These are phyloP conservation scores for Brachionus koreanus DNA, from an alignment of 1,140 invertebrate genomes.

Conservation along the genomic window DNA sequence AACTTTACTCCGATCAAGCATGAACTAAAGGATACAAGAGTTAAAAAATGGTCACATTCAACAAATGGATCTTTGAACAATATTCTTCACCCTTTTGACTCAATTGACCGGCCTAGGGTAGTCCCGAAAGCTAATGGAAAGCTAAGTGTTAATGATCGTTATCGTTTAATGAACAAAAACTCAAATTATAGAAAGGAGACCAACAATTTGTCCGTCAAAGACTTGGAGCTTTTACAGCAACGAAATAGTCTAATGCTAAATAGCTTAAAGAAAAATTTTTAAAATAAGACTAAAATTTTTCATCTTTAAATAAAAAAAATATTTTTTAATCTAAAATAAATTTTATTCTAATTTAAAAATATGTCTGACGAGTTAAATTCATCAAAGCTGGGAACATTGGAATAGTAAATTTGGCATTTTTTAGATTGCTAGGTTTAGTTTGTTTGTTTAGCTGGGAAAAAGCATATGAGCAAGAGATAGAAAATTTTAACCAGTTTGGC, in stretches of 20 bases:
- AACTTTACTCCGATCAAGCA: neutral
- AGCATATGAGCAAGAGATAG: constrained; percentile 42
- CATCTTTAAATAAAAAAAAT: neutral
- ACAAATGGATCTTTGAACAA: neutral
- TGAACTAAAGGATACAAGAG: neutral
- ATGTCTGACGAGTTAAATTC: constrained; percentile 42
- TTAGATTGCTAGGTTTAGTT: neutral
- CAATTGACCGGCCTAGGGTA: neutral
- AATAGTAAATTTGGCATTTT: constrained; percentile 41
- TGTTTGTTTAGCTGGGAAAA: constrained; percentile 39
- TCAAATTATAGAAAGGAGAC: neutral
- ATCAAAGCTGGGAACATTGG: constrained; percentile 44
- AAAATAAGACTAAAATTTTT: neutral
- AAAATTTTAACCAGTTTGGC: constrained; percentile 45
- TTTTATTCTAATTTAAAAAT: constrained; percentile 65
- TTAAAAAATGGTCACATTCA: neutral
- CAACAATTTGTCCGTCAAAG: neutral
- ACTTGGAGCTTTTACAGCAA: neutral
- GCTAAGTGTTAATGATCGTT: neutral
- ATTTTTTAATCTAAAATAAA: no score
- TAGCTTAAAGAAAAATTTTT: constrained; percentile 9
- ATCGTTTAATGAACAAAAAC: neutral
- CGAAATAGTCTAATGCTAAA: neutral
- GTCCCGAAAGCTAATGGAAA: neutral
- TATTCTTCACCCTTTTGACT: neutral